phyloP scores from a whole-genome alignment of 1,140 invertebrate genomes.

The Augochlora pura region DNA sequence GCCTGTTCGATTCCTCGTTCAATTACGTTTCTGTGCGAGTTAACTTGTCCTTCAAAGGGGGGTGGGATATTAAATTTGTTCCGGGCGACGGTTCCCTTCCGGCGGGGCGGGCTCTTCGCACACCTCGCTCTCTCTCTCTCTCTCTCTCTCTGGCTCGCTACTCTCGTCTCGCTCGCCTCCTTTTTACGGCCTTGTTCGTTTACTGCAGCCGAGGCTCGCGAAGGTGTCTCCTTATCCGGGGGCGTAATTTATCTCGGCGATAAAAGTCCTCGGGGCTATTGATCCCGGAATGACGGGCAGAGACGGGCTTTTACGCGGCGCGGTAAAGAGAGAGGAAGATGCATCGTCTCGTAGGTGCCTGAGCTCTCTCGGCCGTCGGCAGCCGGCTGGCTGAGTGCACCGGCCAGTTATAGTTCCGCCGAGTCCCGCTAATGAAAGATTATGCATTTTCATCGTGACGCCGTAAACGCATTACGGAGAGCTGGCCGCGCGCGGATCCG shows the following conservation, averaged over 20 bases:
- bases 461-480: background rate
- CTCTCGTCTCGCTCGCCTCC: background rate
- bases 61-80: conserved; percentile 47
- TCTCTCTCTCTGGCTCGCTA: no score
- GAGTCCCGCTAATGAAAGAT: conserved; percentile 48
- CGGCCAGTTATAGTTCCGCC: conserved; percentile 25
- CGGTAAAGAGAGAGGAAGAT: background rate
- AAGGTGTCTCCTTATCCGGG: conserved; percentile 33
- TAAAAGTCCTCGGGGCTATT: conserved; percentile 45
- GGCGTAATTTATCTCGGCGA: conserved; percentile 54
- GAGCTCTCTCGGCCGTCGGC: no score
- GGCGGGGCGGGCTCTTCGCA: background rate
- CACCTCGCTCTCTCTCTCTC: background rate
- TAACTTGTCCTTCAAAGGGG: conserved; percentile 18
- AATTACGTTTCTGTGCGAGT: conserved; percentile 15
- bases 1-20: conserved; percentile 14
- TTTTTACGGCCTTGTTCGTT: conserved; percentile 38
- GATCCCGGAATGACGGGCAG: conserved; percentile 37
- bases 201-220: background rate
- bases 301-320: conserved; percentile 36
- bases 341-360: background rate
- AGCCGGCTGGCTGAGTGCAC: conserved; percentile 30
- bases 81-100: conserved; percentile 27
- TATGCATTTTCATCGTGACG: conserved; percentile 39
- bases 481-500: background rate